phyloP scores from a whole-genome alignment of 2,113 vertebrate genomes.

The Oreotrochilus melanogaster region DNA sequence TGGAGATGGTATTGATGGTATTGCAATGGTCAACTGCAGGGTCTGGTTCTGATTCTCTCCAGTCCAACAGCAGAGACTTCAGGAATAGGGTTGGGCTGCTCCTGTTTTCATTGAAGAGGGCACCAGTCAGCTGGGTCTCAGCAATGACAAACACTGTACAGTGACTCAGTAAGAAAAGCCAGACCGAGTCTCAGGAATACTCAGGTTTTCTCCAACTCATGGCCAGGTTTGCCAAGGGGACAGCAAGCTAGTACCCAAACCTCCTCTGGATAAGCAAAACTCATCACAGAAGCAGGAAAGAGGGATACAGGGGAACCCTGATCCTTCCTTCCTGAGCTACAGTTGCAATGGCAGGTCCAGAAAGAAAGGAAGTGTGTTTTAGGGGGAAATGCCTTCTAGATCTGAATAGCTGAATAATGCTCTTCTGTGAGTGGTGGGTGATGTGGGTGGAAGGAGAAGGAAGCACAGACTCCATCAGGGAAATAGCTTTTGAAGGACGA shows the following conservation, averaged over 20 bases:
- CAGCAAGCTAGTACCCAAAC: accelerated
- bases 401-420: background rate
- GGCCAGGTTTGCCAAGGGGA: accelerated
- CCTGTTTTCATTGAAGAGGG: background rate
- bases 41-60: background rate
- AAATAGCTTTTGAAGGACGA: background rate
- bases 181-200: background rate
- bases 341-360: background rate
- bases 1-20: background rate
- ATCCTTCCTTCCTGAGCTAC: background rate
- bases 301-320: background rate
- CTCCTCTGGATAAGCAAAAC: background rate
- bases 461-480: background rate
- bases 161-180: background rate
- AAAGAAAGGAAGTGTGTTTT: background rate
- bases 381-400: background rate
- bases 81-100: background rate
- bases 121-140: background rate
- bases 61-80: background rate
- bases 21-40: background rate
- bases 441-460: background rate
- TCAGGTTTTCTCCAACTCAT: background rate
- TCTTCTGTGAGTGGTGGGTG: background rate
- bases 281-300: too few relatives aligned
- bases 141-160: background rate